These are phyloP conservation scores for Poeciliopsis presidionis DNA, from an alignment of 2,797 vertebrate genomes.

Conservation along the genomic window DNA sequence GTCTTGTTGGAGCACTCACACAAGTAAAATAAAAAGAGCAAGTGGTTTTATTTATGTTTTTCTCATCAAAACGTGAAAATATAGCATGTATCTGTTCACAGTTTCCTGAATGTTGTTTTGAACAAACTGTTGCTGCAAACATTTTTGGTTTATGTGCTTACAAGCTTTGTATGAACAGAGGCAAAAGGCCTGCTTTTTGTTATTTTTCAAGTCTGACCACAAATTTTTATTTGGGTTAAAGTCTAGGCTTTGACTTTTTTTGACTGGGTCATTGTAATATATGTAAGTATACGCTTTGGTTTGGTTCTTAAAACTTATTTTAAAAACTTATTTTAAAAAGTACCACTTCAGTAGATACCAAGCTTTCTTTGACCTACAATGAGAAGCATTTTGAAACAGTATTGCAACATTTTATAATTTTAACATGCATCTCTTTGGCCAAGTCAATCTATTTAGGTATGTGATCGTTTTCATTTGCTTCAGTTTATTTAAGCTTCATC, in stretches of 20 bases:
- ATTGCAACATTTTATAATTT: not conserved
- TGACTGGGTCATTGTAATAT: not conserved
- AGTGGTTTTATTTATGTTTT: not conserved
- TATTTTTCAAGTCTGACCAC: not conserved
- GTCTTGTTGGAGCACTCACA: too few relatives aligned
- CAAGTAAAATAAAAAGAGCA: not conserved
- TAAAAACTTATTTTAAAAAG: not conserved
- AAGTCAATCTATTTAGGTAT: not conserved
- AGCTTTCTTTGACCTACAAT: not conserved
- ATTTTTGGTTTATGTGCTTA: not conserved
- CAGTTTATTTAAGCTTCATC: not conserved
- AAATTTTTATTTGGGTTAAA: not conserved
- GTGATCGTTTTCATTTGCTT: not conserved
- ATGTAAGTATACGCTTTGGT: not conserved
- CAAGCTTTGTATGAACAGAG: not conserved
- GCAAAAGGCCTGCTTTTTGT: not conserved
- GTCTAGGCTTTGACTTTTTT: not conserved
- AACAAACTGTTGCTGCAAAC: not conserved
- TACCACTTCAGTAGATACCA: not conserved
- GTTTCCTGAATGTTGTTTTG: not conserved
- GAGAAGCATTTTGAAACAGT: not conserved
- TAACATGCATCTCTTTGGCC: not conserved
- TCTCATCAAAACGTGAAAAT: not conserved
- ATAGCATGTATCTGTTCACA: not conserved
- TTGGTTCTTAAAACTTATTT: not conserved